Base-by-base conservation (phyloP, 2,888 invertebrate genomes). In the Drosophila mulleri region DNA sequence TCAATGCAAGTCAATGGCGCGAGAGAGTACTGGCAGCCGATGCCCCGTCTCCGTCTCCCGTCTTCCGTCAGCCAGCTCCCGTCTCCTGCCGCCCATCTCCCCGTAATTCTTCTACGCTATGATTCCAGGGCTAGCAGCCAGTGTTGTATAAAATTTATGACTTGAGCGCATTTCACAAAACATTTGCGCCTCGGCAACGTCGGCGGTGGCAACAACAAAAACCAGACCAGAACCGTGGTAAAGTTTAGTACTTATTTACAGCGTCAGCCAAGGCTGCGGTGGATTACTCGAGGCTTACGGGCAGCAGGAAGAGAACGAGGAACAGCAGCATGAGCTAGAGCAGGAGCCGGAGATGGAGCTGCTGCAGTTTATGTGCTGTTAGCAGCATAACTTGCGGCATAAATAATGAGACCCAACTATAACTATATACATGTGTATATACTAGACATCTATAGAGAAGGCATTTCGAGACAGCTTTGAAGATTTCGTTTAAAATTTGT, bases 141-240 rank as follows among this genome's bases (percentile, higher is more conserved):
- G 69, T 77, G 72, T 81, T 77, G 74, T 85, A 73, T 79, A 81
- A 79, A 88, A 87, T 87, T 87, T 87, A 87, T 88, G 86, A 87
- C 88, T 87, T 75, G 73, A 85, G 86, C 86, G 80, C 88, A 87
- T 88, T 88, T 87, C 81, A 71, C 86, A 83, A 86, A 88, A 83
- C 88, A 86, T 87, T 87, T 88, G 79, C 83, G 83, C 87, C 82
- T 87, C 69, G 72, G 72, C 72, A 66, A 54, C 54, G 54, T 41
- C 26, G 26, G 62, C 61, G 74, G 67, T 74, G 66, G 62, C 75
- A 74, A 53, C 67, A 73, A 23, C 42, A 35, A 32, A 70, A 72
- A 70, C 72, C 73, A 75, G 78, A 78, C 72, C 47, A 66, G 63
- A 78, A 72, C 53, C 74, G 79, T 76, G 90, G 74, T 71, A 85